Percentiles rank a stretch among this genome's conserved stretches.
These are phyloP conservation scores for Dendroctonus valens DNA, from an alignment of 1,140 invertebrate genomes.

Conservation along the genomic window DNA sequence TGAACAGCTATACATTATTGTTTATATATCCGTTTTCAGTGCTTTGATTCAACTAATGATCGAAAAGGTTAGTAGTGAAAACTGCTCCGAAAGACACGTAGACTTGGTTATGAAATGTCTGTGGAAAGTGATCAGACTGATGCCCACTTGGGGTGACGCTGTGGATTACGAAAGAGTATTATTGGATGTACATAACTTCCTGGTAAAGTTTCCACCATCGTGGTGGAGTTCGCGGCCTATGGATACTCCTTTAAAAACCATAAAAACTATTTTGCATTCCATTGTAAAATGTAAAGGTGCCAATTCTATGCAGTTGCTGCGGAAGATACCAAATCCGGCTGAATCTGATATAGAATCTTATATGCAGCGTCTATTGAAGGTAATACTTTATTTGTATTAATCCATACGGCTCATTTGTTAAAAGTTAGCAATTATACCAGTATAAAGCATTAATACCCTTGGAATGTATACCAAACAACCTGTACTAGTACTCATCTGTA, in stretches of 20 bases:
- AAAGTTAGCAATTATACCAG: too few relatives aligned
- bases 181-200: constrained; percentile 81
- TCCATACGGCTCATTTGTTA: not conserved
- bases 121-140: constrained; percentile 81
- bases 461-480: too few relatives aligned
- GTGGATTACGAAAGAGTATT: constrained; percentile 80
- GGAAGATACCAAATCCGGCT: constrained; percentile 72
- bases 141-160: constrained; percentile 71
- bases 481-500: too few relatives aligned
- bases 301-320: constrained; percentile 74
- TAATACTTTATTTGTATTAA: constrained; percentile 40
- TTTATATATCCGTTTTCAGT: constrained; percentile 53
- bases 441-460: too few relatives aligned
- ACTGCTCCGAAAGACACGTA: constrained; percentile 64
- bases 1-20: not conserved
- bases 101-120: constrained; percentile 86
- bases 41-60: constrained; percentile 74
- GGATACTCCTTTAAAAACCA: constrained; percentile 80
- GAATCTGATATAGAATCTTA: constrained; percentile 82
- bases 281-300: constrained; percentile 76
- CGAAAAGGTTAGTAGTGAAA: constrained; percentile 67
- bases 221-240: constrained; percentile 74
- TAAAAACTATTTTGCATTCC: constrained; percentile 89
- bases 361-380: constrained; percentile 74
- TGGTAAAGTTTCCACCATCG: constrained; percentile 77